Conservation (phyloP, 2,797 vertebrate species). For the Phrynocephalus guinanensis region DNA sequence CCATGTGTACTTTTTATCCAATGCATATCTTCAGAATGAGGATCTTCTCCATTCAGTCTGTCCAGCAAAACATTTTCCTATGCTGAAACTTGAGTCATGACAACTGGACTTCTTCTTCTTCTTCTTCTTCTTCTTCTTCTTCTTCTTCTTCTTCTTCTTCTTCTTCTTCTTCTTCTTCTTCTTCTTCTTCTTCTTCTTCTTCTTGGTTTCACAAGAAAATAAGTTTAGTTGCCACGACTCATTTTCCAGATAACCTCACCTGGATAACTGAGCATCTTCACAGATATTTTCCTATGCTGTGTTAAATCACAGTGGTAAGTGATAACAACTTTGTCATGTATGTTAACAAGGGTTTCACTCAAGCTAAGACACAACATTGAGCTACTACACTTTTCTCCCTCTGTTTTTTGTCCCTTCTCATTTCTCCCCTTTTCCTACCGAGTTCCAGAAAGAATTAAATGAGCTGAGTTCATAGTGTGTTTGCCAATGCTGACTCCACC, state of each 20-base stretch:
- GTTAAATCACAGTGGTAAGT: slow-evolving; percentile 56
- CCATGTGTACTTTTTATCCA: slow-evolving; percentile 70
- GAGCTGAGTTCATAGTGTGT: neutral
- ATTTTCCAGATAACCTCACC: too few species aligned
- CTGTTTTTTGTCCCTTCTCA: neutral
- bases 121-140: too few species aligned
- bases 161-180: too few species aligned
- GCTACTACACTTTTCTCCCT: neutral
- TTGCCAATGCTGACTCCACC: neutral
- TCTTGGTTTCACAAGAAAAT: too few species aligned
- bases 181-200: too few species aligned
- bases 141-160: too few species aligned
- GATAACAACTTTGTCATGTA: slow-evolving; percentile 23
- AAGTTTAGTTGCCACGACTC: too few species aligned
- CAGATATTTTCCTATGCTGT: slow-evolving; percentile 49
- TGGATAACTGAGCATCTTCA: too few species aligned
- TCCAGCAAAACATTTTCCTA: slow-evolving; percentile 37
- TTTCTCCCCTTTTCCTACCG: neutral
- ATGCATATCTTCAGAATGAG: slow-evolving; percentile 71
- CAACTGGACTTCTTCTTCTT: too few species aligned
- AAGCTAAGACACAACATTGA: neutral
- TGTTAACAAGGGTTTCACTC: neutral
- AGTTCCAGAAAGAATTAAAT: neutral
- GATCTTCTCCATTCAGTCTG: slow-evolving; percentile 58
- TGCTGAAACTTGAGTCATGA: too few species aligned